phyloP scores from a whole-genome alignment of 2,113 vertebrate species.

The Hiodon tergisus region DNA sequence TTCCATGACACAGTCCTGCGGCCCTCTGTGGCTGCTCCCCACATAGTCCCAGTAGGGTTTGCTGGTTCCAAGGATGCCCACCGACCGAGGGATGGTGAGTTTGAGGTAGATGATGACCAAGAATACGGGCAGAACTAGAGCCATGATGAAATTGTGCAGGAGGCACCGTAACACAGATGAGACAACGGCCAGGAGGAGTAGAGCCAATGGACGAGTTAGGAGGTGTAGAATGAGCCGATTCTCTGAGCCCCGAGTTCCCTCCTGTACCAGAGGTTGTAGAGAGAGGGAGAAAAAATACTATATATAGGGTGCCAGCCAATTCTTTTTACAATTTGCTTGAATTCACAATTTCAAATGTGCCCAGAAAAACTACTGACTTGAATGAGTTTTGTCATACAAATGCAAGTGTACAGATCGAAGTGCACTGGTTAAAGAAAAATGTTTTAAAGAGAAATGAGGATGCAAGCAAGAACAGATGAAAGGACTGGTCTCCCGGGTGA shows the following conservation, averaged over 20 bases:
- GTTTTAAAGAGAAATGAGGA: no score
- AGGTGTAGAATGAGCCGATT: constrained; percentile 79
- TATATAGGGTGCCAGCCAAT: background rate
- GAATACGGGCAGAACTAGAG: constrained; percentile 73
- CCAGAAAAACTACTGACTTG: no score
- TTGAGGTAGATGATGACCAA: constrained; percentile 72
- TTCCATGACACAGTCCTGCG: constrained; percentile 46
- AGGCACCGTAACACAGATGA: constrained; percentile 74
- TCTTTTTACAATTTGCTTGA: no score
- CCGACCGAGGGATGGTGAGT: constrained; percentile 70
- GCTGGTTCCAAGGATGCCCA: constrained; percentile 62
- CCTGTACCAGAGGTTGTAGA: constrained; percentile 47
- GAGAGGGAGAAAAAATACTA: constrained; percentile 7
- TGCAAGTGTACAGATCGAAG: no score
- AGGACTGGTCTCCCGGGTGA: no score
- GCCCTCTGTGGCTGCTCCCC: constrained; percentile 58
- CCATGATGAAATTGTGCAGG: constrained; percentile 75
- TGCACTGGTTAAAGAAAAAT: no score
- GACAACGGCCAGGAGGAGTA: constrained; percentile 66
- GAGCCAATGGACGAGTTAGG: constrained; percentile 70
- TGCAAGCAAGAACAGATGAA: no score
- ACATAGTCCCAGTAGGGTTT: constrained; percentile 69
- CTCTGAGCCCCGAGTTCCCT: constrained; percentile 74
- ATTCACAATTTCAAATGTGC: no score
- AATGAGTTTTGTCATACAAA: no score